phyloP scores from a whole-genome alignment of 2,113 vertebrate species.

The Struthidea cinerea region DNA sequence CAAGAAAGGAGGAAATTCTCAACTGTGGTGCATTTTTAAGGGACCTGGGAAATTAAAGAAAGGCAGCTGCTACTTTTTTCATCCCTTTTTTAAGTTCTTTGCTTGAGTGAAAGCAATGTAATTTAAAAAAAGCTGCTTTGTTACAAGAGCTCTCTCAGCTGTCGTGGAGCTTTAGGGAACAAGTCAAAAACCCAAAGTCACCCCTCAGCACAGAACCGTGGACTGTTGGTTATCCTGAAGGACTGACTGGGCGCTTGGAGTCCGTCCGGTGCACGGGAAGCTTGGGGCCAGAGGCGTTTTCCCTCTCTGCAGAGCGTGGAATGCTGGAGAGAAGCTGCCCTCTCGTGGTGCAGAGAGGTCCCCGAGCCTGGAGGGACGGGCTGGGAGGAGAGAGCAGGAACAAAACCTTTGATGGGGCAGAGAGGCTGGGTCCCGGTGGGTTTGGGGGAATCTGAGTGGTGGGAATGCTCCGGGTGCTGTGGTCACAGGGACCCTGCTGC shows the following conservation, averaged over 20 bases:
- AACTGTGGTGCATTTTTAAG: background rate
- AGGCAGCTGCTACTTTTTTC: background rate
- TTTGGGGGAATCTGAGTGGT: fast-evolving
- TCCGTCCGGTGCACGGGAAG: fast-evolving
- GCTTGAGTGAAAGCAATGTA: background rate
- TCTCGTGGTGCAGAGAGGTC: background rate
- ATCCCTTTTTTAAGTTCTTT: background rate
- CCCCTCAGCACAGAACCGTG: background rate
- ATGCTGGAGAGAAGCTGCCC: constrained; percentile 6
- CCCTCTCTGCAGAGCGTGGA: background rate
- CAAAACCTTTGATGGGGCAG: background rate
- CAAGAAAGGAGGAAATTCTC: background rate
- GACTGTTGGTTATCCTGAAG: fast-evolving
- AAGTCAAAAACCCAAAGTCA: background rate
- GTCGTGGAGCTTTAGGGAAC: fast-evolving
- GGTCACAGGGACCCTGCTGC: background rate
- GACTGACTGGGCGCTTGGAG: background rate
- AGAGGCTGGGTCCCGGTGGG: fast-evolving
- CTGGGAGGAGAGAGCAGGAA: background rate
- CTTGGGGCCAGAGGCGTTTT: fast-evolving
- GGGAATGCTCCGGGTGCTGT: fast-evolving
- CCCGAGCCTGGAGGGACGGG: fast-evolving
- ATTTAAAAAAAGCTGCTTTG: background rate
- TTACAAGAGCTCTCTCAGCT: background rate
- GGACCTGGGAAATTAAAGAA: background rate